Base-by-base conservation (phyloP, 2,888 invertebrate species). In the Brachylomia viminalis region DNA sequence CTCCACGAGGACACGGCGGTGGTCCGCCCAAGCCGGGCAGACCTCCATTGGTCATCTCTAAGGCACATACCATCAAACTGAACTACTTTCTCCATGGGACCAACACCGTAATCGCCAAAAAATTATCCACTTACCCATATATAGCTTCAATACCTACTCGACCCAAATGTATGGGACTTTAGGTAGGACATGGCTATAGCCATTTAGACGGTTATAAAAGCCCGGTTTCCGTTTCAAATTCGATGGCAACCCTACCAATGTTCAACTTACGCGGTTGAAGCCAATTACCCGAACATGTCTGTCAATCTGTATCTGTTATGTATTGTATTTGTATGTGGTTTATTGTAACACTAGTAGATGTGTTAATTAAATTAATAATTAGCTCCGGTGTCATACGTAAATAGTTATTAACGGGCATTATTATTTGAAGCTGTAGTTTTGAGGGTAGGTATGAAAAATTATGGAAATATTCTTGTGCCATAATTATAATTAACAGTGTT, bases 231-330 rank as follows among this genome's bases (percentile, higher is more conserved):
- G 11, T 0, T 1, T 13, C 33, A 23, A 64, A 76, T 68, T 8
- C 23, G 0, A 56, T 73, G 73, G 70, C 10, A 1, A 20, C 15
- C 66, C 83, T 67, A 79, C 13, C 23, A 27, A 27, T 47, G 69
- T 79, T 42, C 68, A 71, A 47, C 56, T 27, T 56, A 47, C 70
- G 49, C n/a, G 69, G 72, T 70, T 66, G 52, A 58, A 11, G 47
- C 52, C 61, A 83, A 83, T 79, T 82, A 82, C n/a, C 38, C 15
- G n/a, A 52, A 72, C 58, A 70, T 8, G 66, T 58, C 47, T 65
- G 79, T 45, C 58, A 58, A 62, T 45, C 66, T 62, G 69, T 38
- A 54, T 54, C n/a, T n/a, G n/a, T n/a, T n/a, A n/a, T n/a, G n/a
- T n/a, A n/a, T n/a, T n/a, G n/a, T n/a, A n/a, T n/a, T n/a, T n/a